Conservation (phyloP, 2,113 vertebrate genomes). For the Dolichotis patagonum region DNA sequence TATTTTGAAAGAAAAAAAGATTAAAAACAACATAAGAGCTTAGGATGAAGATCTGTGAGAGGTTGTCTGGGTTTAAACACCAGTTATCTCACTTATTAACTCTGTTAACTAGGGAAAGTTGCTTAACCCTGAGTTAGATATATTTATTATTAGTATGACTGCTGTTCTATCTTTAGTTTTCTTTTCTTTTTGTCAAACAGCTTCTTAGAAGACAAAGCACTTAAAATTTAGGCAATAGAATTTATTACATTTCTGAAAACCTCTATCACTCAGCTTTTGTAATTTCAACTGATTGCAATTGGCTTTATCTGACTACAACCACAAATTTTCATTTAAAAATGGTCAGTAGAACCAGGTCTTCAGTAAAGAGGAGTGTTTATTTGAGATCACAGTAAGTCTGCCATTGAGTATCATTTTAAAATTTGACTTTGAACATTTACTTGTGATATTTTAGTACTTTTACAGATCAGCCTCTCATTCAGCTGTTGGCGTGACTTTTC, state of each 20-base stretch:
- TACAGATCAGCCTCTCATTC: not conserved
- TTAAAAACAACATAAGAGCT: not conserved
- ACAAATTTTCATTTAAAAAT: constrained; percentile 31
- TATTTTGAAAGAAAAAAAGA: not conserved
- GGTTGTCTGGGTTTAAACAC: not conserved
- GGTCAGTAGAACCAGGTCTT: not conserved
- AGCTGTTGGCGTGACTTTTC: not conserved
- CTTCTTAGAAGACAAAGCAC: constrained; percentile 15
- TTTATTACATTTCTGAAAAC: not conserved
- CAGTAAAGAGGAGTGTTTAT: not conserved
- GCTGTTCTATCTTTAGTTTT: not conserved
- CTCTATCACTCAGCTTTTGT: not conserved
- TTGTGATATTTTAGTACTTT: not conserved
- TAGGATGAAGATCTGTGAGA: not conserved
- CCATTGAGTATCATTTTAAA: not conserved
- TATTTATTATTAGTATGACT: not conserved
- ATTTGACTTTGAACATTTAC: not conserved
- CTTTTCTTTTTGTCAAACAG: not conserved
- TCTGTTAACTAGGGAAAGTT: not conserved
- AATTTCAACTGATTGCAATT: not conserved
- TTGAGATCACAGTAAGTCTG: not conserved
- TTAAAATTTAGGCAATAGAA: not conserved
- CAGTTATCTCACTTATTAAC: not conserved
- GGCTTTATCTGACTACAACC: not conserved
- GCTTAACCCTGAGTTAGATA: not conserved